Evolutionary conservation across 2,113 vertebrate genomes (phyloP), one percentile per base, ranked within the genome.

Genomic region (Myxocyprinus asiaticus): DNA sequence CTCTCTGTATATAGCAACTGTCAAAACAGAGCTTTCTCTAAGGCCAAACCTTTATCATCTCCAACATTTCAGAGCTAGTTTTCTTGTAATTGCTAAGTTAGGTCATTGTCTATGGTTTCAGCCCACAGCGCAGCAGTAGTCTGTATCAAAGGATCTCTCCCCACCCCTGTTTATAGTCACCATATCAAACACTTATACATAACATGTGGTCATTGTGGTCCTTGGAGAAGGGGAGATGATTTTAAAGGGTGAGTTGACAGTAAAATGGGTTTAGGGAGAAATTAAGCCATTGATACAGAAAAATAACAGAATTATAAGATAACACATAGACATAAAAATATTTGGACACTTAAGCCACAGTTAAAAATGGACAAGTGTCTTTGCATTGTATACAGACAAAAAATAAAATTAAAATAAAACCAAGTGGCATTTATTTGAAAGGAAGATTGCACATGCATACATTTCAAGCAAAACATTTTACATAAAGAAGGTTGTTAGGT

Each of bases 1-100:
- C 63, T 51, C 48, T 84, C 77, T 81, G 81, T 88, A 3, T 88
- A 84, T 87, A 88, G 88, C 80, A 89, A 89, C 89, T 89, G 86
- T 89, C 86, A 88, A 88, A 89, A 89, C 84, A 90, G 63, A 82
- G 67, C 58, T 48, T 66, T 76, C 78, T 87, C 79, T 87, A 86
- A 86, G 58, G 74, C 81, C 79, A 82, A 76, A 80, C 83, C 78
- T 51, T 84, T 72, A 82, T 89, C 86, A 82, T 78, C 74, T 75
- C 74, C 56, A 81, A 77, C 72, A 67, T 79, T 86, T 83, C 62
- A 42, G 58, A 42, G 61, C 79, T 82, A 33, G 62, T 85, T 81
- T 76, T 88, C 67, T 87, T 88, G 84, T 79, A 73, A 79, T 85
- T 79, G 79, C 80, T 79, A 70, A 77, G 76, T 82, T 67, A 78